Evolutionary conservation across 2,797 vertebrate genomes (phyloP).

Genomic region (Podargus strigoides): DNA sequence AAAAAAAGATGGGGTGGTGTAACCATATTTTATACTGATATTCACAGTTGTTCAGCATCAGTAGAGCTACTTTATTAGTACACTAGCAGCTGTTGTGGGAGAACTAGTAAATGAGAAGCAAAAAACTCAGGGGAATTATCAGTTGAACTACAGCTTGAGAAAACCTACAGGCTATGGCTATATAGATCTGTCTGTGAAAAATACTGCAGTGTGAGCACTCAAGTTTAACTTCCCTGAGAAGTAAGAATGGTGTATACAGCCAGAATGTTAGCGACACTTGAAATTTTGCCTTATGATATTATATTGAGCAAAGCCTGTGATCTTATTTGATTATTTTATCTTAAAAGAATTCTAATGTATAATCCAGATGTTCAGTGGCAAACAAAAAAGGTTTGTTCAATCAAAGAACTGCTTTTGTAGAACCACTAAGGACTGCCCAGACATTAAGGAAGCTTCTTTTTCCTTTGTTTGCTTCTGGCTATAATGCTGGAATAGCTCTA

Average conservation of each 20-base stretch:
- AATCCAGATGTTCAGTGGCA: neutral
- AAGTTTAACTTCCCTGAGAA: neutral
- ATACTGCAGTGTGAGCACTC: neutral
- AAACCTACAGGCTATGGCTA: neutral
- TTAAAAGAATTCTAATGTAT: neutral
- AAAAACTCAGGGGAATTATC: neutral
- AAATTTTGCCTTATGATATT: neutral
- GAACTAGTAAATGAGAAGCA: constrained; percentile 7
- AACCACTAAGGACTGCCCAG: neutral
- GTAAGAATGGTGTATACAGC: neutral
- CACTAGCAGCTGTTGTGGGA: neutral
- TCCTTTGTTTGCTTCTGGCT: neutral
- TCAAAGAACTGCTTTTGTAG: neutral
- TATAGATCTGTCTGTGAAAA: neutral
- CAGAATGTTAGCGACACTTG: neutral
- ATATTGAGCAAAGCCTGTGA: neutral
- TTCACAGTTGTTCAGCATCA: constrained; percentile 22
- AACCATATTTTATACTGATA: constrained; percentile 8
- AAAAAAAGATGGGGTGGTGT: constrained; percentile 41
- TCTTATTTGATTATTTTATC: neutral
- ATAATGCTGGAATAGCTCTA: neutral
- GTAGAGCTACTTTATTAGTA: neutral
- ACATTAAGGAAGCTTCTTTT: neutral
- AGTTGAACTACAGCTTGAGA: neutral
- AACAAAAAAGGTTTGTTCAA: neutral